Evolutionary conservation across 1,140 invertebrate species (phyloP).

Genomic region (Drosophila asahinai): DNA sequence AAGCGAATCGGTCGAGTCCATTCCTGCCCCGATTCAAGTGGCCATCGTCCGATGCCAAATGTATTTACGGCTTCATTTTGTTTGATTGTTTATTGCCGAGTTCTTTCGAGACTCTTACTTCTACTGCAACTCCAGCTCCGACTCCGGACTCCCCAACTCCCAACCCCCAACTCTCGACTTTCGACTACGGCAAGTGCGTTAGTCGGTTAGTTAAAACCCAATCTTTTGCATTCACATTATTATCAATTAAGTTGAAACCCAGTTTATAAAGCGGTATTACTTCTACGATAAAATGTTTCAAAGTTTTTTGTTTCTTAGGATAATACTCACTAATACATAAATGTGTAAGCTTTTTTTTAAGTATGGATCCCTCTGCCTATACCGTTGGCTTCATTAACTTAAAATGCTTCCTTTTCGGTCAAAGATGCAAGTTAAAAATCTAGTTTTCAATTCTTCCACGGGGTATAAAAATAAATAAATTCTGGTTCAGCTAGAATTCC

Average conservation of each 20-base stretch:
- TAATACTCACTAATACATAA: no score
- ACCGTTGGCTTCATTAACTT: no score
- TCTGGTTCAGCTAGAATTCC: no score
- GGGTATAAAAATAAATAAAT: no score
- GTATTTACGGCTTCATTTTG: slow-evolving; percentile 81
- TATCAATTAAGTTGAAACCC: slow-evolving; percentile 22
- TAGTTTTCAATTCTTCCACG: no score
- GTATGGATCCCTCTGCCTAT: no score
- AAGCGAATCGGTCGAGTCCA: slow-evolving; percentile 68
- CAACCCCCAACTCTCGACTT: background rate
- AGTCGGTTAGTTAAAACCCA: slow-evolving; percentile 23
- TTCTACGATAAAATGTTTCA: no score
- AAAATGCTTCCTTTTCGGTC: no score
- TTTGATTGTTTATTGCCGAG: slow-evolving; percentile 67
- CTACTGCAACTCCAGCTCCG: background rate
- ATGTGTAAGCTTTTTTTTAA: no score
- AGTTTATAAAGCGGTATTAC: background rate
- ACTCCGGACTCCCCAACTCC: background rate
- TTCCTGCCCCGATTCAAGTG: slow-evolving; percentile 61
- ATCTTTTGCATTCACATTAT: slow-evolving; percentile 17
- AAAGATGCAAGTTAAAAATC: no score
- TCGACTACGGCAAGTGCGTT: slow-evolving; percentile 15
- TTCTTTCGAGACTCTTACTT: slow-evolving; percentile 39
- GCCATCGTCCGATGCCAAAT: slow-evolving; percentile 75
- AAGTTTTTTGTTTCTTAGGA: no score